Conservation (phyloP, 2,888 invertebrate species). For the Conchocele bisecta region DNA sequence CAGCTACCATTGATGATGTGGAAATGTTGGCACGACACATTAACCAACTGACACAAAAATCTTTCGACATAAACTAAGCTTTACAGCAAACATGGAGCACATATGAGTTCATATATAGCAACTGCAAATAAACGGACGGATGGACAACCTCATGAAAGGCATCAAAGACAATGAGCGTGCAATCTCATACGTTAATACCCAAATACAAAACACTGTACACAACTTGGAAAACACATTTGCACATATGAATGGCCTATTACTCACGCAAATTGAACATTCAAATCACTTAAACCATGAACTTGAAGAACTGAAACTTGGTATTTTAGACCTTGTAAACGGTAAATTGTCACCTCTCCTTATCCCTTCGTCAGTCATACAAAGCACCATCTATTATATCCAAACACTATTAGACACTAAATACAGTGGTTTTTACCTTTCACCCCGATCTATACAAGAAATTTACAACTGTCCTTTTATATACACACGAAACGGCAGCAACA, state of each 20-base stretch:
- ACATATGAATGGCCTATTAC: neutral
- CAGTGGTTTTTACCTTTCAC: constrained; percentile 12
- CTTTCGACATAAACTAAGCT: neutral
- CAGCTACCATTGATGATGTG: constrained; percentile 50
- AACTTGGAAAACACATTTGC: constrained; percentile 1
- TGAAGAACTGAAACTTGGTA: constrained; percentile 10
- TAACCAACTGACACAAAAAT: constrained; percentile 4
- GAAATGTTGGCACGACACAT: constrained; percentile 26
- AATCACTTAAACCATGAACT: constrained; percentile 19
- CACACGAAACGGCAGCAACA: neutral
- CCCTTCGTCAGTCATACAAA: neutral
- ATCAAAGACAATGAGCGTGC: constrained; percentile 13
- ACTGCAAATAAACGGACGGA: constrained; percentile 1
- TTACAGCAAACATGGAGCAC: neutral
- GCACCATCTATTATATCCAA: constrained; percentile 16
- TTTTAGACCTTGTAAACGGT: constrained; percentile 13
- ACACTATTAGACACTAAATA: constrained; percentile 12
- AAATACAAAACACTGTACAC: neutral
- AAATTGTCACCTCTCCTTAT: constrained; percentile 24
- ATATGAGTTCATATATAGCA: constrained; percentile 21
- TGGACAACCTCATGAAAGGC: constrained; percentile 11
- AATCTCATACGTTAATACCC: constrained; percentile 1
- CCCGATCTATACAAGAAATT: neutral
- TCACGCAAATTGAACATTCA: constrained; percentile 7
- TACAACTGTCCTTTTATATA: constrained; percentile 27